phyloP scores from a whole-genome alignment of 2,113 vertebrate species.

The Xiphophorus maculatus region DNA sequence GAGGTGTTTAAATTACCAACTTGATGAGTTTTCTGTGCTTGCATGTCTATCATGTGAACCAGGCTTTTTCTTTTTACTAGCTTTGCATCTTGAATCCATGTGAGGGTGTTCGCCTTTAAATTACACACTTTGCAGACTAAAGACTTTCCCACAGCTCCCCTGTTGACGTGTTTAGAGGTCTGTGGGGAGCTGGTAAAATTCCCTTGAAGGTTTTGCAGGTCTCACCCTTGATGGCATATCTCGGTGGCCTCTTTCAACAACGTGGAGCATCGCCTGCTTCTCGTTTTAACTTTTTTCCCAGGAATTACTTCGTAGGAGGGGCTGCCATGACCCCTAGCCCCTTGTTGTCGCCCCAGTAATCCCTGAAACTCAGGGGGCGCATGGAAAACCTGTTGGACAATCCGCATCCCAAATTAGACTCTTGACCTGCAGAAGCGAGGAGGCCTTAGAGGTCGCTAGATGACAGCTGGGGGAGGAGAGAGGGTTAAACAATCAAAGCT shows the following conservation, averaged over 20 bases:
- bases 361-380: slow-evolving; percentile 44
- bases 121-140: slow-evolving; percentile 9
- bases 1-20: slow-evolving; percentile 13
- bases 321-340: slow-evolving; percentile 59
- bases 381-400: slow-evolving; percentile 69
- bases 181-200: slow-evolving; percentile 55
- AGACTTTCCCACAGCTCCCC: slow-evolving; percentile 50
- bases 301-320: slow-evolving; percentile 58
- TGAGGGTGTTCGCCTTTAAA: slow-evolving; percentile 57
- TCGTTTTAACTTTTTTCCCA: slow-evolving; percentile 69
- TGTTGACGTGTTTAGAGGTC: slow-evolving; percentile 71
- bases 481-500: slow-evolving; percentile 66
- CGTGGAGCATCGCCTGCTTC: slow-evolving; percentile 20
- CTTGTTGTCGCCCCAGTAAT: slow-evolving; percentile 58
- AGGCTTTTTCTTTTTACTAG: slow-evolving; percentile 20
- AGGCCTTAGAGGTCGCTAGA: slow-evolving; percentile 40
- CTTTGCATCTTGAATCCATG: slow-evolving; percentile 65
- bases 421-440: slow-evolving; percentile 56
- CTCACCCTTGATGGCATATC: slow-evolving; percentile 29
- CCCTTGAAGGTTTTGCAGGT: slow-evolving; percentile 51
- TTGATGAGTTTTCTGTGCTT: slow-evolving; percentile 47
- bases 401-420: slow-evolving; percentile 72
- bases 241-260: slow-evolving; percentile 57
- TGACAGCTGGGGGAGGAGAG: slow-evolving; percentile 53
- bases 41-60: slow-evolving; percentile 46